Conservation (phyloP, 1,140 invertebrate genomes). For the Zaprionus kolodkinae region DNA sequence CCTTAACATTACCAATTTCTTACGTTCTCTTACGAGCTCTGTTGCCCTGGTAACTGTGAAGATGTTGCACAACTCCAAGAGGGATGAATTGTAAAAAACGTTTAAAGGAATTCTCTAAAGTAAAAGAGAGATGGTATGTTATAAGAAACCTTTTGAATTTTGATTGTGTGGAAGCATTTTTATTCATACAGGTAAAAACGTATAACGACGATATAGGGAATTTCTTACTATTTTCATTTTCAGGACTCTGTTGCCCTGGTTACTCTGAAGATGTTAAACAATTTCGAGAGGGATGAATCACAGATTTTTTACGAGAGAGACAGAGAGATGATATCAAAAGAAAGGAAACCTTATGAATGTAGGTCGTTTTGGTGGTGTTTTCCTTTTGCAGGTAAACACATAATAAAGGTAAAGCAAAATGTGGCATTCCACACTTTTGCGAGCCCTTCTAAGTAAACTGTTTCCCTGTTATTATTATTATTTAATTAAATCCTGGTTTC, state of each 20-base stretch:
- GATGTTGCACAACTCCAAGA: slow-evolving; percentile 30
- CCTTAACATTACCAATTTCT: not conserved
- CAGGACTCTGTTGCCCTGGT: slow-evolving; percentile 43
- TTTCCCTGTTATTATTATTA: slow-evolving; percentile 53
- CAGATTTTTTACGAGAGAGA: not conserved
- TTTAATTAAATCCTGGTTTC: slow-evolving; percentile 36
- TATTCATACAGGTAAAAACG: not conserved
- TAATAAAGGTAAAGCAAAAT: not conserved
- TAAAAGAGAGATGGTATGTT: not conserved
- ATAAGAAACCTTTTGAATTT: not conserved
- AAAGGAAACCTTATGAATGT: slow-evolving; percentile 26
- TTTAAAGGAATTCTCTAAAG: not conserved
- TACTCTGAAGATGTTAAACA: slow-evolving; percentile 35
- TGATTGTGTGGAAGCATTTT: not conserved
- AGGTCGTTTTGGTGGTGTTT: slow-evolving; percentile 49
- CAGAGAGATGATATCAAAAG: not conserved
- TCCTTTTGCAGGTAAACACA: slow-evolving; percentile 24
- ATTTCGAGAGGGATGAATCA: slow-evolving; percentile 1
- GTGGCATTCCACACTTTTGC: not conserved
- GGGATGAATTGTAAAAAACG: slow-evolving; percentile 1
- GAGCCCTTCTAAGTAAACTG: slow-evolving; percentile 36
- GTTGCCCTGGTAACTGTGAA: slow-evolving; percentile 52
- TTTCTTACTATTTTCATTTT: not conserved
- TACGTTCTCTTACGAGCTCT: not conserved
- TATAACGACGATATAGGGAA: not conserved